These are phyloP conservation scores for Danio choprae DNA, from an alignment of 2,797 vertebrate species.

Conservation along the genomic window DNA sequence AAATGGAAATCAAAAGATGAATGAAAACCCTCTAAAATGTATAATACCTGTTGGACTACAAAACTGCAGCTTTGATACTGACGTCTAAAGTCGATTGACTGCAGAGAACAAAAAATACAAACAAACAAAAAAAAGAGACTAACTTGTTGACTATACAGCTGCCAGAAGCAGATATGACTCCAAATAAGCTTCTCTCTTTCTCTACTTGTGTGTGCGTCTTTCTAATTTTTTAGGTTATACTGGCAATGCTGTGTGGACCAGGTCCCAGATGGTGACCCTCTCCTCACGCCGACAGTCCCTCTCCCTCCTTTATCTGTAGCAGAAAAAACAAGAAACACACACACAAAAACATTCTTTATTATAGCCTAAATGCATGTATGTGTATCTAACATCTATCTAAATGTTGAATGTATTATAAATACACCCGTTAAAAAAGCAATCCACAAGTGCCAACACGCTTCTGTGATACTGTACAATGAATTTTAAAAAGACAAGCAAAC, in stretches of 20 bases:
- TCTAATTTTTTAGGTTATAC: constrained; percentile 67
- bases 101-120: constrained; percentile 63
- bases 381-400: no score
- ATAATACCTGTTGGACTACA: constrained; percentile 60
- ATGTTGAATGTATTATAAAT: no score
- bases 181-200: constrained; percentile 63
- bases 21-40: constrained; percentile 59
- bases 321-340: constrained; percentile 52
- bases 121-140: constrained; percentile 54
- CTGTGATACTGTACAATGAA: no score
- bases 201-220: constrained; percentile 63
- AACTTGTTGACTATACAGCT: constrained; percentile 76
- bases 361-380: constrained; percentile 40
- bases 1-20: constrained; percentile 61
- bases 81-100: constrained; percentile 70
- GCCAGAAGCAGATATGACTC: constrained; percentile 76
- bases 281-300: constrained; percentile 64
- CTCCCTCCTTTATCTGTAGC: constrained; percentile 59
- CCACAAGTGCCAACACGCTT: no score
- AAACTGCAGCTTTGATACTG: constrained; percentile 77
- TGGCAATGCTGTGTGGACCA: constrained; percentile 75
- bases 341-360: neutral
- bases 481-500: no score
- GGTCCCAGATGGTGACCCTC: constrained; percentile 77
- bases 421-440: no score